phyloP scores from a whole-genome alignment of 1,140 invertebrate genomes.

The Temnothorax longispinosus region DNA sequence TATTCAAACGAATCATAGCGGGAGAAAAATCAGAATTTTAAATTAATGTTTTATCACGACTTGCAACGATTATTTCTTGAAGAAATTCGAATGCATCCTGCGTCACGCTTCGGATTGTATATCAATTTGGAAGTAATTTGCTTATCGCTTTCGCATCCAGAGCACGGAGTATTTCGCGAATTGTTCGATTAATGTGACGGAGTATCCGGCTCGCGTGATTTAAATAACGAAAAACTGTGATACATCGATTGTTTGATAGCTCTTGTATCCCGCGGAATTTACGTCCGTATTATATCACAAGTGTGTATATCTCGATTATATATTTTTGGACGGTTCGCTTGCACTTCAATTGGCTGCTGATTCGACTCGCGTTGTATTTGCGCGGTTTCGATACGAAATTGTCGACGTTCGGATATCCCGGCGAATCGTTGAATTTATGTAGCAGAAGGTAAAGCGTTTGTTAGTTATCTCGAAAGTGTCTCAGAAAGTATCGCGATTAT shows the following conservation, averaged over 20 bases:
- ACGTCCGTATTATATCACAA: neutral
- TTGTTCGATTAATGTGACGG: neutral
- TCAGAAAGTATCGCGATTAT: neutral
- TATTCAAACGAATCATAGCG: neutral
- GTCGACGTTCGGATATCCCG: neutral
- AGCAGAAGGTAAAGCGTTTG: neutral
- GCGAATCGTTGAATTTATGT: neutral
- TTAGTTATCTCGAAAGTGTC: neutral
- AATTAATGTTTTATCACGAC: neutral
- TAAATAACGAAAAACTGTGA: neutral
- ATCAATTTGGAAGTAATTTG: slow-evolving; percentile 1
- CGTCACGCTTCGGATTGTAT: neutral
- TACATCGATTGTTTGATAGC: neutral
- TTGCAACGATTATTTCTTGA: neutral
- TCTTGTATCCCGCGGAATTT: neutral
- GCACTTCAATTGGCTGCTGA: neutral
- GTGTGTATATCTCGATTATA: neutral
- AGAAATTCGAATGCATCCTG: neutral
- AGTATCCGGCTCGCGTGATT: neutral
- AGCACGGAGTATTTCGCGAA: neutral
- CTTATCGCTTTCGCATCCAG: neutral
- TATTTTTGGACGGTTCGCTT: neutral
- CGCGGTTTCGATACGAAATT: neutral
- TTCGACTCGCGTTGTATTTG: neutral
- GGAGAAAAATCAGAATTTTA: neutral